These are phyloP conservation scores for Trachops cirrhosus DNA, from an alignment of 2,797 vertebrate species.

Conservation along the genomic window DNA sequence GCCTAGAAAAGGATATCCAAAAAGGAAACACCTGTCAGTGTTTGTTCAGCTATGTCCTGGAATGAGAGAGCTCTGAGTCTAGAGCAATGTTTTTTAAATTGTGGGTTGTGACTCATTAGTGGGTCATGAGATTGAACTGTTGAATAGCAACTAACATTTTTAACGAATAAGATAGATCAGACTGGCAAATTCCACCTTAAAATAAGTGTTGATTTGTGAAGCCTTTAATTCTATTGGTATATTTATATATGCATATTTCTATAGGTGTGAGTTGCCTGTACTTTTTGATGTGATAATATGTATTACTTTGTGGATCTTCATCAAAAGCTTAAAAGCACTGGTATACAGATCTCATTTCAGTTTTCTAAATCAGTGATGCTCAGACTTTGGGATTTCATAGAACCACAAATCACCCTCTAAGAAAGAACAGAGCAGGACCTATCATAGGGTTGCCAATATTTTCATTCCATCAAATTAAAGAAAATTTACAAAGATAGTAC, in stretches of 20 bases:
- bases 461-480: slow-evolving; percentile 21
- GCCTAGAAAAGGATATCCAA: not conserved
- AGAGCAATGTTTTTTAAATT: slow-evolving; percentile 17
- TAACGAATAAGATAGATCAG: not conserved
- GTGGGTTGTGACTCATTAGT: not conserved
- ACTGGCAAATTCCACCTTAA: not conserved
- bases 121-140: not conserved
- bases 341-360: not conserved
- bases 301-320: not conserved
- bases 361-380: slow-evolving; percentile 9
- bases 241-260: not conserved
- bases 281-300: not conserved
- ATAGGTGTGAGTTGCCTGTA: not conserved
- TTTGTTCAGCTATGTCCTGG: slow-evolving; percentile 25
- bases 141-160: not conserved
- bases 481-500: not conserved
- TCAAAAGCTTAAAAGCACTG: not conserved
- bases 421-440: not conserved
- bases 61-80: not conserved
- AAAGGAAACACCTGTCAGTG: slow-evolving; percentile 67
- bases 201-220: not conserved
- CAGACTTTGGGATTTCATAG: not conserved
- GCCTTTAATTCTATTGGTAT: not conserved
- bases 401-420: not conserved
- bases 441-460: not conserved